Percentiles rank a stretch among this genome's conserved stretches.
Conservation (phyloP, 2,888 invertebrate genomes). For the Horisme vitalbata region DNA sequence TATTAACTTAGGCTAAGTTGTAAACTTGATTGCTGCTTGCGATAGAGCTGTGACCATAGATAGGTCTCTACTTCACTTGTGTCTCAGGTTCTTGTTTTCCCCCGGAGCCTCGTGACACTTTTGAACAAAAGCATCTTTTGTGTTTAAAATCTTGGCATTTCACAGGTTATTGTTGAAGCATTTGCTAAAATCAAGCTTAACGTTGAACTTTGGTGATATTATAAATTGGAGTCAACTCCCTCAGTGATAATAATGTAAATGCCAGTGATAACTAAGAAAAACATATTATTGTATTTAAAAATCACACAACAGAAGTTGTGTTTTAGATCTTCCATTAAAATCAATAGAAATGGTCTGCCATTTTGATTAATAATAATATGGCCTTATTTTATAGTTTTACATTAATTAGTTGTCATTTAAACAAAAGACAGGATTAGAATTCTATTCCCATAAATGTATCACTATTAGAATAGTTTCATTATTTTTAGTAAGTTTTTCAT, state of each 20-base stretch:
- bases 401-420: conserved; percentile 2
- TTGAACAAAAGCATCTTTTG: no score
- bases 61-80: conserved; percentile 8
- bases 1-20: conserved; percentile 43
- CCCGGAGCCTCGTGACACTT: background rate
- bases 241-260: conserved; percentile 21
- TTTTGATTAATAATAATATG: background rate
- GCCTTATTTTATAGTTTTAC: conserved; percentile 11
- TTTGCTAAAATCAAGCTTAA: conserved; percentile 27
- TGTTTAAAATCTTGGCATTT: no score
- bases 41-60: conserved; percentile 14
- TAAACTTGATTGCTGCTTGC: conserved; percentile 32
- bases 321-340: conserved; percentile 8
- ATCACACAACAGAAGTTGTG: conserved; percentile 3
- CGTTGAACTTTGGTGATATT: conserved; percentile 35
- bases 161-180: no score
- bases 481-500: conserved; percentile 13
- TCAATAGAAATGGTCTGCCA: background rate
- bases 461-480: conserved; percentile 5
- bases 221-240: conserved; percentile 19
- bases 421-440: conserved; percentile 23
- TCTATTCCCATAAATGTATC: conserved; percentile 16
- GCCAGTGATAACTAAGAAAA: conserved; percentile 18
- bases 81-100: background rate
- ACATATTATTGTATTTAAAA: conserved; percentile 14